These are phyloP conservation scores for Nasonia longicornis DNA, from an alignment of 1,140 invertebrate genomes.

Conservation along the genomic window DNA sequence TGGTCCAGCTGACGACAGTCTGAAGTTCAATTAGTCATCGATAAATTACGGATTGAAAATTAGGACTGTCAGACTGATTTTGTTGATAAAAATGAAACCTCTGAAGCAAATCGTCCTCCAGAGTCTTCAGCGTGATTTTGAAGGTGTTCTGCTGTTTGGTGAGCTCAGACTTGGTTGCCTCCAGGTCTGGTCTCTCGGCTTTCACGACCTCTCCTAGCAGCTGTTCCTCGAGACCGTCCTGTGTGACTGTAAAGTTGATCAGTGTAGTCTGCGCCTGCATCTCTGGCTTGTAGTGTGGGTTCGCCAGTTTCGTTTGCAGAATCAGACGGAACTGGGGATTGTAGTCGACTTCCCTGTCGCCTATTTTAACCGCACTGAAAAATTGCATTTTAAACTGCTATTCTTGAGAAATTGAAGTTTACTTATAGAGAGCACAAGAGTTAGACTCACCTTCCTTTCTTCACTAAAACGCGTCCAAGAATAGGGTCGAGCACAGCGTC, in stretches of 20 bases:
- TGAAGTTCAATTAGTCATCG: constrained; percentile 46
- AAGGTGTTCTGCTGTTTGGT: constrained; percentile 95
- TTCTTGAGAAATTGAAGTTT: constrained; percentile 22
- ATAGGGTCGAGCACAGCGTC: constrained; percentile 92
- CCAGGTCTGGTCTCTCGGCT: constrained; percentile 91
- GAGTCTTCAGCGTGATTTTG: constrained; percentile 90
- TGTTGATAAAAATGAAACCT: constrained; percentile 50
- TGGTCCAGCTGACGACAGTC: constrained; percentile 89
- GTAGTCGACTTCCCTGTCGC: constrained; percentile 93
- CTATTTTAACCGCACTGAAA: constrained; percentile 80
- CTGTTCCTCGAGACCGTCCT: constrained; percentile 93
- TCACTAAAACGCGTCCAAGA: constrained; percentile 88
- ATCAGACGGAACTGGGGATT: constrained; percentile 87
- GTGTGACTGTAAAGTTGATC: constrained; percentile 95
- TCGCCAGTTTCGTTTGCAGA: constrained; percentile 93
- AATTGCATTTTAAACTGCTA: constrained; percentile 22
- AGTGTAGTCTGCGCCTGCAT: constrained; percentile 96
- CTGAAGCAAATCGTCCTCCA: constrained; percentile 90
- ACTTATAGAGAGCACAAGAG: neutral
- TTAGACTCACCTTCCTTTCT: constrained; percentile 78
- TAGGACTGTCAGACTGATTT: neutral
- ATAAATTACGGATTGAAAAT: neutral
- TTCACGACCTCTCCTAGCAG: constrained; percentile 93
- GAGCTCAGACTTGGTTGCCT: constrained; percentile 78
- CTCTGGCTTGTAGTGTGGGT: constrained; percentile 96